Conservation (phyloP, 2,888 invertebrate genomes). For the Mythimna vitellina region DNA sequence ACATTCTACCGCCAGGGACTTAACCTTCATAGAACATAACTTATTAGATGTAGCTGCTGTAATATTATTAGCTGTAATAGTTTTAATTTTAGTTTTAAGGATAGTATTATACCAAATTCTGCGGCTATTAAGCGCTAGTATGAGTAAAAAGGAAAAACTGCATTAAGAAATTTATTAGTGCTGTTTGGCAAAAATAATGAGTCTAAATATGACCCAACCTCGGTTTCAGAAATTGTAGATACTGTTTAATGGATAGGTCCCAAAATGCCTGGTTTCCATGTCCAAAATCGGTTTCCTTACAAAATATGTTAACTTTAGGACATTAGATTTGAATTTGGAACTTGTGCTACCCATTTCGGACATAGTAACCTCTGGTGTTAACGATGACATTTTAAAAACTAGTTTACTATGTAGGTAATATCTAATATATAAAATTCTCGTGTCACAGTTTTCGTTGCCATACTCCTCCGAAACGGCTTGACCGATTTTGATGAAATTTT, state of each 20-base stretch:
- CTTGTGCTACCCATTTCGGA: background rate
- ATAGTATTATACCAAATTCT: conserved; percentile 71
- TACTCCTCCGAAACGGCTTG: too few relatives aligned
- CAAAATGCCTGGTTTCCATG: conserved; percentile 6
- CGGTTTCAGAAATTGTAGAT: conserved; percentile 16
- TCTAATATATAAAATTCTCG: too few relatives aligned
- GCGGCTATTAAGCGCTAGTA: conserved; percentile 70
- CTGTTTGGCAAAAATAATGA: conserved; percentile 39
- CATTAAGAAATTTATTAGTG: conserved; percentile 68
- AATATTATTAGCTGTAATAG: conserved; percentile 67
- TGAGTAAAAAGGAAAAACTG: conserved; percentile 78
- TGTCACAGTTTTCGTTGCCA: too few relatives aligned
- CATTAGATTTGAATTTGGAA: background rate
- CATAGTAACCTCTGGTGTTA: background rate
- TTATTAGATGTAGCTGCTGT: conserved; percentile 81
- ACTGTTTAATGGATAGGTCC: conserved; percentile 7
- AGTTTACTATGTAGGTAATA: background rate
- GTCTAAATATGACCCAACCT: conserved; percentile 14
- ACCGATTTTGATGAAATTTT: too few relatives aligned
- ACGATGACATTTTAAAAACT: background rate
- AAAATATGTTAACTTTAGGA: background rate
- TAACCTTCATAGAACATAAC: conserved; percentile 77
- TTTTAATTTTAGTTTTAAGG: conserved; percentile 70
- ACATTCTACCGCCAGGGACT: conserved; percentile 77
- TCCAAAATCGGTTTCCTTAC: background rate